Evolutionary conservation across 1,140 invertebrate genomes (phyloP), one percentile per base, ranked within the genome.

Genomic region (Sitobion miscanthi): DNA sequence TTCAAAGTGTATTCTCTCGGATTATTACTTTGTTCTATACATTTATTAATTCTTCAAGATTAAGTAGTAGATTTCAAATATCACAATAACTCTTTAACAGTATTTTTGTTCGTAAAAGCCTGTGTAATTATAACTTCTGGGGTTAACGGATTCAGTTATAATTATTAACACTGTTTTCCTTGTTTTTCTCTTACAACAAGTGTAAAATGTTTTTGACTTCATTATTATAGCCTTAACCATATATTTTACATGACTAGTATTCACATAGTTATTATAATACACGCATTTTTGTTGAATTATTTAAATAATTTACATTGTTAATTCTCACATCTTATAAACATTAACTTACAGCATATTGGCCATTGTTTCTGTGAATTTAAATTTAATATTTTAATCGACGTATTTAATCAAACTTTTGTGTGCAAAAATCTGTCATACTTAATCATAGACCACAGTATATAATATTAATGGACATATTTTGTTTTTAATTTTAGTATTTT

Each of bases 11-110:
- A 77, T 77, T 77, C 5, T 77, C 62, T 77, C 11, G n/a, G n/a
- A n/a, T 77, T 35, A 77, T 77, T 77, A 77, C 1, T 77, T 20
- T 77, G 30, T 35, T 62, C 57, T 62, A 30, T 14, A 20, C 17
- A n/a, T n/a, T 77, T 77, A 77, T 77, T n/a, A 77, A 14, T 77
- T n/a, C n/a, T 17, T n/a, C n/a, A n/a, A n/a, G 62, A 77, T 77
- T 77, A 77, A n/a, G 62, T 77, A 77, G 62, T 77, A 77, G 62
- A 77, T 77, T 77, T n/a, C 14, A 77, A n/a, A n/a, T n/a, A 77
- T 35, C 62, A n/a, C 5, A 17, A 21, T 77, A 77, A 77, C 30
- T 77, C n/a, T 77, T 30, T 77, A 77, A 17, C 62, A 77, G 14
- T 77, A 77, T 77, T 77, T n/a, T n/a, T 77, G 30, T 35, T 77